Evolutionary conservation across 2,888 invertebrate species (phyloP).

Genomic region (Napeogenes inachia): DNA sequence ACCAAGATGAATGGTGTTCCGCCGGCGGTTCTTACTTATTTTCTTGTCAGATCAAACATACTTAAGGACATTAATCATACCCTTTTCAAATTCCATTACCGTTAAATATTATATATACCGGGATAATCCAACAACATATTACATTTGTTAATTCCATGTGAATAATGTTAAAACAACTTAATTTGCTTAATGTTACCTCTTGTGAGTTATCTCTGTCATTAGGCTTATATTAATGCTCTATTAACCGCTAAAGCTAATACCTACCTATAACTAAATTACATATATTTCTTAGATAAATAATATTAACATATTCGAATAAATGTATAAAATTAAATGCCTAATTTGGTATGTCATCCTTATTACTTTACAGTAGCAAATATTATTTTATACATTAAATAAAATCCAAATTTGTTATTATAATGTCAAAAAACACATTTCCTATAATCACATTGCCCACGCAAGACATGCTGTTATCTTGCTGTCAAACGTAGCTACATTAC

Average conservation of each 20-base stretch:
- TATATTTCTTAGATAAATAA: no score
- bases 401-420: conserved; percentile 41
- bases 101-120: conserved; percentile 1
- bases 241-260: no score
- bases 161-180: not conserved
- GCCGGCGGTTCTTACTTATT: conserved; percentile 7
- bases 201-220: no score
- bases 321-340: no score
- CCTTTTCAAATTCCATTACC: not conserved
- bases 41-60: not conserved
- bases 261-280: no score
- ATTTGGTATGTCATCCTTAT: no score
- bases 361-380: no score
- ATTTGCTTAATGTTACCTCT: not conserved
- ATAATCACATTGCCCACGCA: conserved; percentile 65
- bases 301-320: no score
- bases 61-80: conserved; percentile 21
- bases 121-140: conserved; percentile 9
- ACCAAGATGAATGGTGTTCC: conserved; percentile 18
- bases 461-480: conserved; percentile 57
- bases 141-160: not conserved
- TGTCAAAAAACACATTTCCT: conserved; percentile 51
- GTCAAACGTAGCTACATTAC: conserved; percentile 47
- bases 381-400: not conserved
- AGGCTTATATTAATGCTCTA: no score